Evolutionary conservation across 2,888 invertebrate species (phyloP).

Genomic region (Calameuta pallipes): DNA sequence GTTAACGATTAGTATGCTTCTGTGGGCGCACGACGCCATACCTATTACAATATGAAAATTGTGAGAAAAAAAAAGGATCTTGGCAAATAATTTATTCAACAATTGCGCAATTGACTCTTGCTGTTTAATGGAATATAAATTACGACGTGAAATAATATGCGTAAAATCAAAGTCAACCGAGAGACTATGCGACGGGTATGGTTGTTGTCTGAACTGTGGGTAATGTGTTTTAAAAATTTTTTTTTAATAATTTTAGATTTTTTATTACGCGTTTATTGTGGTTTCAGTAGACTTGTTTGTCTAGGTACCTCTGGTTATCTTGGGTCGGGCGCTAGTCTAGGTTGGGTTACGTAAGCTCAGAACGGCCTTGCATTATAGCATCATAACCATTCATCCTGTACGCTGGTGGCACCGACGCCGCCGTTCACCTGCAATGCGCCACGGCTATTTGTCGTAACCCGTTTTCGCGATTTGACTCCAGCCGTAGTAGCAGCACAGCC

Average conservation of each 20-base stretch:
- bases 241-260: no score
- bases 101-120: no score
- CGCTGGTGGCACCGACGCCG: constrained; percentile 27
- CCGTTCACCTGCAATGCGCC: constrained; percentile 59
- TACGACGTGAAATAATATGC: neutral
- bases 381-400: constrained; percentile 62
- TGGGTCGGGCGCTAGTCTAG: constrained; percentile 21
- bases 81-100: no score
- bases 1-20: no score
- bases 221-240: neutral
- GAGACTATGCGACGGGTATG: neutral
- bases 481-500: neutral
- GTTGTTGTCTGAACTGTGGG: neutral
- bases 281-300: neutral
- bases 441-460: constrained; percentile 46
- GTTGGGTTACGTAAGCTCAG: constrained; percentile 54
- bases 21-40: no score
- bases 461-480: constrained; percentile 21
- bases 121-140: no score
- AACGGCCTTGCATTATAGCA: constrained; percentile 61
- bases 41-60: no score
- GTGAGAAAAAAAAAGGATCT: no score
- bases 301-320: neutral
- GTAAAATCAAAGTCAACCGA: neutral
- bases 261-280: neutral